Base-by-base conservation (phyloP, 2,113 vertebrate species). In the Trochalopteron elliotii region DNA sequence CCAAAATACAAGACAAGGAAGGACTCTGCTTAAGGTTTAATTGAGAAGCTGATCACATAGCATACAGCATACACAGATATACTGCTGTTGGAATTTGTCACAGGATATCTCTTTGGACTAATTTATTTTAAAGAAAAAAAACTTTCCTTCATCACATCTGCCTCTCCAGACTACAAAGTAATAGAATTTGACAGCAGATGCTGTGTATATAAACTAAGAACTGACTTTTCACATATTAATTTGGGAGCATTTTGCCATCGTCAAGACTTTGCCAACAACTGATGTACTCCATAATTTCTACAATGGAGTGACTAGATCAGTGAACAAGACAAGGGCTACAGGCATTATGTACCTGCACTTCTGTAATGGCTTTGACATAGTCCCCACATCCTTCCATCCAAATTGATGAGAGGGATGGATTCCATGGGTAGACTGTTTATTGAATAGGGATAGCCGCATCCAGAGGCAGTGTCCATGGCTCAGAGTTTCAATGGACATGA, bases 211-310 rank as follows among this genome's bases (percentile, higher is more conserved):
- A 60, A 82, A 11, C 7, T 9, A 53, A 82, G 24, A 87, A 60
- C 19, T 12, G n/a, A 18, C 0, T 1, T 59, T 47, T 64, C 55
- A 5, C 9, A 47, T 42, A 61, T 20, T 55, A 13, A 83, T n/a
- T 33, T 68, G 30, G 27, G 7, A 68, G 19, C 27, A 74, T 14
- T 84, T 52, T 33, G 21, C 19, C 21, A 70, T 20, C 31, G 63
- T 64, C 12, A 50, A 63, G 27, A 76, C 5, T 45, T 3, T 23
- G 19, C 4, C 11, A 87, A 49, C 9, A 85, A 10, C 13, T 49
- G 30, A 81, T 1, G 1, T 53, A 49, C 9, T 8, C 33, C 1
- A 0, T 18, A 21, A 42, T 24, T 49, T 69, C 63, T 69, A 69
- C 30, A 42, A 2, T 4, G 19, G 33, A 52, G 33, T 14, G 22